Conservation (phyloP, 2,797 vertebrate species). For the Melanotaenia trifasciata region DNA sequence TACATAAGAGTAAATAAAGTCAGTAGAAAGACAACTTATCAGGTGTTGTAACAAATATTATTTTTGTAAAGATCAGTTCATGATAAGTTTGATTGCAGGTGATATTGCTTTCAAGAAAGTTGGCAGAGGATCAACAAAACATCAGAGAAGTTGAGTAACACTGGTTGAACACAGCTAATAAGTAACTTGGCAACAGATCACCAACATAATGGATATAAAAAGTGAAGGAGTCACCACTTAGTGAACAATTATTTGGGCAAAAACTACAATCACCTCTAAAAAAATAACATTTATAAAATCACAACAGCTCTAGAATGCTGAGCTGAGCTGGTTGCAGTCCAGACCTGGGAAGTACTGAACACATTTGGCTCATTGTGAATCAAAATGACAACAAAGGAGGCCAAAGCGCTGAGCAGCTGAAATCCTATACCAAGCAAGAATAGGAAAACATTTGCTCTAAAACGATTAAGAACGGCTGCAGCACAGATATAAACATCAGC, state of each 20-base stretch:
- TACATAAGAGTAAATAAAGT: no score
- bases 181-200: not conserved
- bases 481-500: not conserved
- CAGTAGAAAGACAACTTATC: not conserved
- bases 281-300: no score
- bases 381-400: not conserved
- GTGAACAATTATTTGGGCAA: not conserved
- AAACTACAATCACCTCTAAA: no score
- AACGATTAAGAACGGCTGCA: not conserved
- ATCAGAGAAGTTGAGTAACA: not conserved
- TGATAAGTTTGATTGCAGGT: not conserved
- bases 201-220: not conserved
- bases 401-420: not conserved
- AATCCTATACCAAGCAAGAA: conserved; percentile 1
- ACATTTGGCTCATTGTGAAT: not conserved
- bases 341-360: not conserved
- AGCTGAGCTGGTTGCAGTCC: not conserved
- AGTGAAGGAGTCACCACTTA: not conserved
- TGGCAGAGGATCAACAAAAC: not conserved
- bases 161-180: not conserved
- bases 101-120: not conserved
- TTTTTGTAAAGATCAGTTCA: no score
- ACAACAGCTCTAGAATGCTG: not conserved
- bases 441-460: not conserved
- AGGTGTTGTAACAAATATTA: no score